phyloP scores from a whole-genome alignment of 2,888 invertebrate species.

The Plebejus melissa region DNA sequence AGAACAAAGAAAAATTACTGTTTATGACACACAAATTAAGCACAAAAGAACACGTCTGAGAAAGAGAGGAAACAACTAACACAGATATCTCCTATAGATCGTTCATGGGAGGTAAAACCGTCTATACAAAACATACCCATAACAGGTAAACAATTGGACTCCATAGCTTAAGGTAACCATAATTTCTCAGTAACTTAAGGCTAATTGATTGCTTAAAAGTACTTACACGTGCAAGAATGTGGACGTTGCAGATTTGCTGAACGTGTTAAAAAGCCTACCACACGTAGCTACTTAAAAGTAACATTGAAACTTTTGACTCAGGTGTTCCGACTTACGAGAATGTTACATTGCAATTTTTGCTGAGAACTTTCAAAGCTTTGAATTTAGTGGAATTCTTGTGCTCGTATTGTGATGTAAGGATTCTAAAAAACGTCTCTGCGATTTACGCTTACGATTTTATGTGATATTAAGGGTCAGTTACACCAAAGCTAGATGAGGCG shows the following conservation, averaged over 20 bases:
- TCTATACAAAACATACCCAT: neutral
- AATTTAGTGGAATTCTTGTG: slow-evolving; percentile 18
- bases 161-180: neutral
- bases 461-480: no score
- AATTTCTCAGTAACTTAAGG: slow-evolving; percentile 36
- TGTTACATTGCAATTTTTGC: slow-evolving; percentile 20
- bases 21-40: neutral
- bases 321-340: slow-evolving; percentile 4
- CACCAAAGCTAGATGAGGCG: neutral
- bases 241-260: slow-evolving; percentile 61
- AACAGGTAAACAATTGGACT: slow-evolving; percentile 8
- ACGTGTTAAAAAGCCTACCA: slow-evolving; percentile 43
- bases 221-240: slow-evolving; percentile 67
- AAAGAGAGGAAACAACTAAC: neutral
- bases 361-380: neutral
- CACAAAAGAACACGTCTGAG: neutral
- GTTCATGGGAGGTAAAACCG: neutral
- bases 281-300: slow-evolving; percentile 5
- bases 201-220: slow-evolving; percentile 54
- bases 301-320: slow-evolving; percentile 18
- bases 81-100: neutral
- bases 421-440: neutral
- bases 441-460: neutral
- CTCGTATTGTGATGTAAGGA: neutral
- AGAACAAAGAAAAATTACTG: neutral